Conservation (phyloP, 2,113 vertebrate species). For the Syngnathus scovelli region DNA sequence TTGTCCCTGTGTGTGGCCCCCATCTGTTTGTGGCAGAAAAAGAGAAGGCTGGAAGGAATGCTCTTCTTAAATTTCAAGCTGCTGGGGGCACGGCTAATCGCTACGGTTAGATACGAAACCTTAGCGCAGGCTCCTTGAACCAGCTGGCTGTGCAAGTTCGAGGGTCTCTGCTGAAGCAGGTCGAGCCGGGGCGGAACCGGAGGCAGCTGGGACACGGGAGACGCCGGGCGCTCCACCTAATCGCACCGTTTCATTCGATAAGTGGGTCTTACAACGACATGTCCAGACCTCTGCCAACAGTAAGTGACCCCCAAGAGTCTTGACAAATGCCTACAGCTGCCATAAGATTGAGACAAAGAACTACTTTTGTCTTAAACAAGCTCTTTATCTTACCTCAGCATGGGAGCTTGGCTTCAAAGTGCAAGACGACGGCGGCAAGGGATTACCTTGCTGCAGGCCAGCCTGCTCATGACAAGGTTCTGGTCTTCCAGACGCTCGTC, state of each 20-base stretch:
- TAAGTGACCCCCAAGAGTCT: neutral
- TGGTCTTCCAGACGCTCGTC: constrained; percentile 91
- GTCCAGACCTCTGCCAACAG: neutral
- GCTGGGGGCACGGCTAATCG: too few relatives aligned
- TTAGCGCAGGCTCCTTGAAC: constrained; percentile 80
- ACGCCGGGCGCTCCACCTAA: constrained; percentile 91
- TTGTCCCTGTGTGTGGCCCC: constrained; percentile 87
- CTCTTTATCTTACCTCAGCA: neutral
- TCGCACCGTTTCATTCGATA: neutral
- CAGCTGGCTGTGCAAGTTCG: constrained; percentile 69
- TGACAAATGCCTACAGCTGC: too few relatives aligned
- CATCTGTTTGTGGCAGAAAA: constrained; percentile 59
- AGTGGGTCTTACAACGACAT: neutral
- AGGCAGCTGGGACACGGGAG: constrained; percentile 85
- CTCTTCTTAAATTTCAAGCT: neutral
- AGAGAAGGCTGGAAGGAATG: neutral
- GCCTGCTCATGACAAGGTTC: constrained; percentile 88
- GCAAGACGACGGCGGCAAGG: neutral
- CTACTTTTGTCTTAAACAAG: neutral
- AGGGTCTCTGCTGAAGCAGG: constrained; percentile 80
- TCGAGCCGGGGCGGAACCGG: constrained; percentile 91
- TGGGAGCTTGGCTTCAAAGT: neutral
- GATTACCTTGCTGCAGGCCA: constrained; percentile 82
- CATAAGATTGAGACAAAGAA: neutral
- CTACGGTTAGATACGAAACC: constrained; percentile 63